Evolutionary conservation across 2,113 vertebrate genomes (phyloP).

Genomic region (Oostethus manadensis): DNA sequence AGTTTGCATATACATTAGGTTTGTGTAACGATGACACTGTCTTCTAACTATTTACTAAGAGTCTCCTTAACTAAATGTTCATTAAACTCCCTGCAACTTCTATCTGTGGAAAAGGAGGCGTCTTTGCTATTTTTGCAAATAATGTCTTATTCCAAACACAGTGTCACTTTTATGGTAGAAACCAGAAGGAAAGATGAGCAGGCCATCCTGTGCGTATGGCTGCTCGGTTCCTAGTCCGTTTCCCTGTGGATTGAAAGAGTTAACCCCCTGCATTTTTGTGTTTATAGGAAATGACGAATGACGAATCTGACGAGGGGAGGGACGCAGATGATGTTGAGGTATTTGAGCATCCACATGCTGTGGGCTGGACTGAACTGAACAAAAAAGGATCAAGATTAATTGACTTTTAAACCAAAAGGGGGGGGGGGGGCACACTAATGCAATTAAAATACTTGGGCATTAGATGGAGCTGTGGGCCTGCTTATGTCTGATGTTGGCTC

Average conservation of each 20-base stretch:
- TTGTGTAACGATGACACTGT: no score
- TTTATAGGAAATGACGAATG: conserved; percentile 84
- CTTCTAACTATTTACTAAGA: no score
- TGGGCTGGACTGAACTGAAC: conserved; percentile 15
- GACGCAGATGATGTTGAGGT: conserved; percentile 92
- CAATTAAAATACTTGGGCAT: conserved; percentile 15
- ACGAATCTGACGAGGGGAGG: conserved; percentile 94
- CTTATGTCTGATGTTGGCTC: not conserved
- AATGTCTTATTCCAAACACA: no score
- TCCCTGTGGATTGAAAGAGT: conserved; percentile 2
- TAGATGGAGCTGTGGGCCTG: conserved; percentile 52
- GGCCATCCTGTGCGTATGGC: not conserved
- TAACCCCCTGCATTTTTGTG: conserved; percentile 74
- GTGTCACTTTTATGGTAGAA: no score
- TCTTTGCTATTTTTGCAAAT: no score
- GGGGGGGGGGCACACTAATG: not conserved
- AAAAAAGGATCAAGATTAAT: not conserved
- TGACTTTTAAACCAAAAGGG: conserved; percentile 21
- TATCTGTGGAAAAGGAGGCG: no score
- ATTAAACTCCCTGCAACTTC: no score
- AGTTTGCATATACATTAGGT: no score
- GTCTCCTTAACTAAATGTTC: no score
- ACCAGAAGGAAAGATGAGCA: no score
- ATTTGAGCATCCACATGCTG: conserved; percentile 64
- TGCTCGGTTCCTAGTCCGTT: not conserved